A percentile compares a stretch with the other conserved stretches of the same genome.
These are phyloP conservation scores for Coracias cyanogaster DNA, from an alignment of 2,797 vertebrate species.

Conservation along the genomic window DNA sequence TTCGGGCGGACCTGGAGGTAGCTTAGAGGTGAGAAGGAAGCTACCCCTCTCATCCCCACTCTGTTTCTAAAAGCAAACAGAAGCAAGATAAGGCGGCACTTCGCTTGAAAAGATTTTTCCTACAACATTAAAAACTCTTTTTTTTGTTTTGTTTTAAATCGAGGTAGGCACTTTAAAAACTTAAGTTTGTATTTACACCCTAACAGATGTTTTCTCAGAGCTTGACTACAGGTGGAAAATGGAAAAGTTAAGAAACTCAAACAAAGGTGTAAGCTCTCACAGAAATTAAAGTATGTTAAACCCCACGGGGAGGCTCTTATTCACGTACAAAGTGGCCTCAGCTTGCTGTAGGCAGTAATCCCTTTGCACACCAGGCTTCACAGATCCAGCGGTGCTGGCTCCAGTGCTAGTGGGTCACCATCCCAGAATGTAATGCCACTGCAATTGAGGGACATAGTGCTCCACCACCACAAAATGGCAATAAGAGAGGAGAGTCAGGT, in stretches of 20 bases:
- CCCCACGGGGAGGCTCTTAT: neutral
- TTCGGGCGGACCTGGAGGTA: neutral
- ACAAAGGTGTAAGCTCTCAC: neutral
- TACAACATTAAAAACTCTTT: neutral
- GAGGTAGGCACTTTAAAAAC: neutral
- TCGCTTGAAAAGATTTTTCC: neutral
- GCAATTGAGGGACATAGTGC: neutral
- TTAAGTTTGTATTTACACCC: neutral
- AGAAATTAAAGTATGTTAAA: slow-evolving; percentile 38
- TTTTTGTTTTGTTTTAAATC: neutral
- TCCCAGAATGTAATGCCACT: slow-evolving; percentile 21
- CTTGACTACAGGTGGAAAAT: neutral
- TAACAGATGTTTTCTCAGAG: neutral
- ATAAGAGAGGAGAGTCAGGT: neutral
- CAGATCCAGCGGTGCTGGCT: neutral
- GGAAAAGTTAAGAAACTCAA: neutral
- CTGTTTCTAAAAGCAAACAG: neutral
- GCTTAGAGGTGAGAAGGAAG: neutral
- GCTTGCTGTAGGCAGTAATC: neutral
- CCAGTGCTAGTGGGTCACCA: neutral
- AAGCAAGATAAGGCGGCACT: neutral
- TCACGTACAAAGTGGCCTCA: neutral
- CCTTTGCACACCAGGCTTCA: neutral
- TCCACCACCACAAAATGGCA: neutral
- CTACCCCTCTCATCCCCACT: neutral